phyloP scores from a whole-genome alignment of 2,797 vertebrate genomes.

The Amniataba percoides region DNA sequence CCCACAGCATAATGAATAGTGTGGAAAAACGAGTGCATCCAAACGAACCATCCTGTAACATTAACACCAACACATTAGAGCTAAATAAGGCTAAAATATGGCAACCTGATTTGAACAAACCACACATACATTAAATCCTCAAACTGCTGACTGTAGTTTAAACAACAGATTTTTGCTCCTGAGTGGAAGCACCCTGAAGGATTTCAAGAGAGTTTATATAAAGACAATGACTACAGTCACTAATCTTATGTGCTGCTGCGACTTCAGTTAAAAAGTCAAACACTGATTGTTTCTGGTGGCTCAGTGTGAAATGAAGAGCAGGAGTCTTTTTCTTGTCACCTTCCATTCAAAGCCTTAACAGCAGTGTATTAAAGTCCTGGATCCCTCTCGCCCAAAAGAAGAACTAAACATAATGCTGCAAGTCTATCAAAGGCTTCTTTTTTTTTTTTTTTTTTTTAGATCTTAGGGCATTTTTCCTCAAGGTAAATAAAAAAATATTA shows the following conservation, averaged over 20 bases:
- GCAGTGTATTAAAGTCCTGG: neutral
- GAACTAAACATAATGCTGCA: neutral
- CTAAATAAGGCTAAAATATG: constrained; percentile 1
- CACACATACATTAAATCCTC: neutral
- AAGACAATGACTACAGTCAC: neutral
- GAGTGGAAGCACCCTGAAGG: neutral
- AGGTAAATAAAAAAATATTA: neutral
- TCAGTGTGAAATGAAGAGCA: neutral
- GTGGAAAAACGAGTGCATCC: constrained; percentile 12
- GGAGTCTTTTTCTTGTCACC: neutral
- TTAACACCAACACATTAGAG: no score
- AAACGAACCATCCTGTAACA: constrained; percentile 21
- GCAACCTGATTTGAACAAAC: constrained; percentile 5
- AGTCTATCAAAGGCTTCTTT: neutral
- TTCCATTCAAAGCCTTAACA: neutral
- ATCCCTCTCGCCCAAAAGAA: neutral
- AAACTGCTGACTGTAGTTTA: no score
- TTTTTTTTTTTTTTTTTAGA: neutral
- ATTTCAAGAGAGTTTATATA: neutral
- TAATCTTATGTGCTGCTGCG: neutral
- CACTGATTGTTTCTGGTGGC: neutral
- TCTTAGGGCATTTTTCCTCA: neutral
- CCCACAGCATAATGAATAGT: constrained; percentile 37
- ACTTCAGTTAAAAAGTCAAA: neutral
- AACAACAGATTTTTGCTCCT: neutral